phyloP scores from a whole-genome alignment of 1,140 invertebrate species.

The Steinernema feltiae region DNA sequence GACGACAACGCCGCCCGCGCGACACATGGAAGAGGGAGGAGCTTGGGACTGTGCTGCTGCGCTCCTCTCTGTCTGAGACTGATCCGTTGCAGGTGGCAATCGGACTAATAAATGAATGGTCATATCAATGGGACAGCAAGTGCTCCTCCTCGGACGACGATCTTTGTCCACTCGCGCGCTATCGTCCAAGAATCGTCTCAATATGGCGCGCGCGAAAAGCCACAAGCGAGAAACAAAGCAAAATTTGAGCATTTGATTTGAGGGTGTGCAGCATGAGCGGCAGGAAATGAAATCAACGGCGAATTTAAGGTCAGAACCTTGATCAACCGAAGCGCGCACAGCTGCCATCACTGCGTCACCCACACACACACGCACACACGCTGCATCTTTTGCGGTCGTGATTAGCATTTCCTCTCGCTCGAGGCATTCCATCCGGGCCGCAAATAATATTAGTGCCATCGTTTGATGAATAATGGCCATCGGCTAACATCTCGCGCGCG shows the following conservation, averaged over 20 bases:
- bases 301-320: not conserved
- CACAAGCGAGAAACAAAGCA: not conserved
- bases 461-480: conserved; percentile 14
- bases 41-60: too few species aligned
- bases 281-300: not conserved
- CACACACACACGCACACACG: too few species aligned
- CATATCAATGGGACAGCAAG: conserved; percentile 15
- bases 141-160: not conserved
- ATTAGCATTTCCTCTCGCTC: conserved; percentile 8
- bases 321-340: not conserved
- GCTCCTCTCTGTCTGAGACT: too few species aligned
- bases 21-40: conserved; percentile 6
- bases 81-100: conserved; percentile 14
- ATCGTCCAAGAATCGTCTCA: not conserved
- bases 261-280: not conserved
- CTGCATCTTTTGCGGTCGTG: not conserved
- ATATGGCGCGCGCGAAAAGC: not conserved
- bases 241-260: not conserved
- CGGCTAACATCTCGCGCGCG: not conserved
- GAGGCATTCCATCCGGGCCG: conserved; percentile 1
- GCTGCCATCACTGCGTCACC: too few species aligned
- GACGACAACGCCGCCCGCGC: not conserved
- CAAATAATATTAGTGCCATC: conserved; percentile 15
- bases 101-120: conserved; percentile 13
- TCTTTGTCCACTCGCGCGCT: not conserved